Evolutionary conservation across 1,140 invertebrate genomes (phyloP), one percentile per base, ranked within the genome.

Genomic region (Drepana arcuata): DNA sequence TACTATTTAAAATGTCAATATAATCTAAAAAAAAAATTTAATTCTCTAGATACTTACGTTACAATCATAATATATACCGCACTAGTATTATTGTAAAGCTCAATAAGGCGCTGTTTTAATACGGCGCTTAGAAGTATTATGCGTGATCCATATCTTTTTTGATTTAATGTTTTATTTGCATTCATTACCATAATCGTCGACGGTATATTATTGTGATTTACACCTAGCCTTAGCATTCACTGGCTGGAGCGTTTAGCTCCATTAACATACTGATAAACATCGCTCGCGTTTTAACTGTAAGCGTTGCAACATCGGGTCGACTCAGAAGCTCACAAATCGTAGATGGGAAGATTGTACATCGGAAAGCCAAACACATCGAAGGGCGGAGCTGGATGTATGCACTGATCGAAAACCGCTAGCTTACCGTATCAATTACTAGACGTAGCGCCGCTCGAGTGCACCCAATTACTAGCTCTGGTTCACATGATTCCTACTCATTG

Each of bases 401-500:
- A 40, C 48, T 53, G 54, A 63, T 60, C 43, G 43, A 61, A 56
- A 68, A 72, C 73, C 73, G 75, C 75, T 80, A 78, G 45, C 41
- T 56, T 57, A 51, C 54, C 60, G 54, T 77, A 80, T 80, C 75
- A 77, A 80, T 80, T 77, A 80, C 72, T 50, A 56, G 62, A 47
- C n/a, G n/a, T n/a, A n/a, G n/a, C n/a, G 59, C 52, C 70, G 72
- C 62, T 81, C 62, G 56, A 56, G 53, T 78, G 73, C 68, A 65
- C 70, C 70, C 71, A 72, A 74, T 74, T 74, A 81, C 70, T 61
- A 56, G 61, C 71, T 70, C 65, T 66, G 59, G 56, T 73, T 75
- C 67, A 70, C 67, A 80, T 74, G 62, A 63, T 73, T 67, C 65
- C 56, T 75, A 65, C 60, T 64, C 60, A 63, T 67, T 62, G 59